Evolutionary conservation across 2,113 vertebrate genomes (phyloP), one percentile per base, ranked within the genome.

Genomic region (Microtus ochrogaster): DNA sequence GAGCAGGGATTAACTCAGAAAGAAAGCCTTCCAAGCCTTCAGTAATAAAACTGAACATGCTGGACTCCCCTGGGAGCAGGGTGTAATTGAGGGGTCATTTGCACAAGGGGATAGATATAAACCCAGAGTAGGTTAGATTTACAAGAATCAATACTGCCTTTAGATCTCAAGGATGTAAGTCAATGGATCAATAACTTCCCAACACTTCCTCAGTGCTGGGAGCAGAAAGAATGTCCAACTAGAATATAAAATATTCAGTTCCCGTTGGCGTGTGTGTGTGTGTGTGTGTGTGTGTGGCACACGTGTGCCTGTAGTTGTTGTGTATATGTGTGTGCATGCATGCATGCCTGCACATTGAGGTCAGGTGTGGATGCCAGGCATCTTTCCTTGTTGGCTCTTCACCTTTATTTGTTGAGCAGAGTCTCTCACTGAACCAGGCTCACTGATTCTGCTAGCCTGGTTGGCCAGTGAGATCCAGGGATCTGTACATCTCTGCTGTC

Each of bases 101-200:
- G 77, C 44, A 87, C 36, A 61, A 30, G 61, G 33, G 36, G 33
- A 63, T 33, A 86, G 70, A 95, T 76, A 89, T 0, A 66, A 58
- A 81, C 13, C 78, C 63, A 61, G 52, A 82, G n/a, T 52, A 77
- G 72, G 70, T 21, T 26, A 90, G 52, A 44, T 91, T 95, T 86
- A 88, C 66, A 61, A 26, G 61, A 30, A 81, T 96, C 91, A 73
- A 58, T 76, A 78, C 16, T 14, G 70, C 90, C 63, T 89, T 89
- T 87, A 83, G 19, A 94, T 55, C 52, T 95, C 61, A 89, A 86
- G 92, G n/a, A 41, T 83, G 58, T 6, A 2, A 2, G 49, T 63
- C 63, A 63, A 41, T 2, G 83, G 83, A 89, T 91, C 61, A 82
- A 77, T 90, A 73, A 66, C 52, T 89, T 82, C 73, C 41, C 47